These are phyloP conservation scores for Cydia fagiglandana DNA, from an alignment of 1,140 invertebrate species.

Conservation along the genomic window DNA sequence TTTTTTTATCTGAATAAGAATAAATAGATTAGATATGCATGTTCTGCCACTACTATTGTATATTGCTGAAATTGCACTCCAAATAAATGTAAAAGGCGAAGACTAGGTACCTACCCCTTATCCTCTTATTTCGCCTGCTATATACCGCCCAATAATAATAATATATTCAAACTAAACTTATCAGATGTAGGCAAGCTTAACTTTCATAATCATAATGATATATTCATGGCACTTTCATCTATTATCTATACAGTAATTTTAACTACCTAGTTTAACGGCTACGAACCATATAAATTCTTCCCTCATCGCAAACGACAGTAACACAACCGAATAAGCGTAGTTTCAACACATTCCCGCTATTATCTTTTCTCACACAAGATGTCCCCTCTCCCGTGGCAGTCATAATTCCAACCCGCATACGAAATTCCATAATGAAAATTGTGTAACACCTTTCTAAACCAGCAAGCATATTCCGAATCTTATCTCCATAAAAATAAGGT, in stretches of 20 bases:
- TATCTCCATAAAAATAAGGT: neutral
- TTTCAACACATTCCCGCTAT: constrained; percentile 16
- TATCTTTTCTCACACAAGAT: constrained; percentile 12
- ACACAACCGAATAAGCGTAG: neutral
- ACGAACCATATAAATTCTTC: neutral
- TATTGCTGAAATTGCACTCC: too few species aligned
- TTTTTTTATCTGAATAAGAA: too few species aligned
- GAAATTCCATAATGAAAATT: constrained; percentile 32
- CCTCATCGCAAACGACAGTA: neutral
- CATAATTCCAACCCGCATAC: constrained; percentile 24
- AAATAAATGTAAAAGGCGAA: too few species aligned
- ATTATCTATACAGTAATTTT: neutral
- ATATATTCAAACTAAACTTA: too few species aligned
- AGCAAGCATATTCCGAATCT: neutral
- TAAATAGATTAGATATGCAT: too few species aligned
- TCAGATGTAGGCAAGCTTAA: too few species aligned
- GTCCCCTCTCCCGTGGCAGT: neutral
- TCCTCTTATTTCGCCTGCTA: too few species aligned
- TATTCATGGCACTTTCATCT: too few species aligned
- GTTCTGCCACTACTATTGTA: too few species aligned
- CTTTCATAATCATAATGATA: too few species aligned
- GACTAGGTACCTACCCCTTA: too few species aligned
- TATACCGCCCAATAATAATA: too few species aligned
- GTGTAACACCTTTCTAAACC: constrained; percentile 21
- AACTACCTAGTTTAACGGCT: neutral